These are phyloP conservation scores for Zaprionus lachaisei DNA, from an alignment of 1,140 invertebrate genomes.

Conservation along the genomic window DNA sequence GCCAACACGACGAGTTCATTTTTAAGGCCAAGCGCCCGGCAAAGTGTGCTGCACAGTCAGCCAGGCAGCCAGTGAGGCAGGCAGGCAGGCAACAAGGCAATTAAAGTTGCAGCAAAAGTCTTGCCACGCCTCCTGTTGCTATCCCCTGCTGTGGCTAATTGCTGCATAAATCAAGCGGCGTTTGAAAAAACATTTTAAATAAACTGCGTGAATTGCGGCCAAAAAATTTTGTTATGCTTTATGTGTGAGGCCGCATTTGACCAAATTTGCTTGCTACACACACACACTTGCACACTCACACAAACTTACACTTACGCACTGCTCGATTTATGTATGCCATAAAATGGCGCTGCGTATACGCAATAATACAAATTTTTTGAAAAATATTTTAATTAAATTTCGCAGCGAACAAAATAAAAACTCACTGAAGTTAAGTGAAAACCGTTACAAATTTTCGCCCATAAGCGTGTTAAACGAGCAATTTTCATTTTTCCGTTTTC, in stretches of 20 bases:
- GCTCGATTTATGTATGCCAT: conserved; percentile 43
- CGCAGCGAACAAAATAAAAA: conserved; percentile 20
- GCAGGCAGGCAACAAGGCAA: conserved; percentile 30
- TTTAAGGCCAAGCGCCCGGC: conserved; percentile 29
- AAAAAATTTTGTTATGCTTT: conserved; percentile 41
- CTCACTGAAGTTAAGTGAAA: conserved; percentile 18
- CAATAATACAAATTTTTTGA: conserved; percentile 46
- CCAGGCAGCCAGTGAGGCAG: not conserved
- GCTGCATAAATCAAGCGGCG: conserved; percentile 76
- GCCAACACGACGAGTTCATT: conserved; percentile 29
- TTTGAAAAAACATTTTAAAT: conserved; percentile 67
- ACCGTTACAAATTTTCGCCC: conserved; percentile 44
- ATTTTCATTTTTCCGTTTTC: conserved; percentile 20
- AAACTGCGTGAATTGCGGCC: conserved; percentile 47
- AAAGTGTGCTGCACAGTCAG: conserved; percentile 47
- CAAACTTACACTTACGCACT: conserved; percentile 1
- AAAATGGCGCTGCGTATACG: conserved; percentile 58
- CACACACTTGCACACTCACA: conserved; percentile 3
- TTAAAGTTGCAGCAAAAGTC: conserved; percentile 29
- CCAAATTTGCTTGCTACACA: conserved; percentile 34
- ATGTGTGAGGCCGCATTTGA: conserved; percentile 40
- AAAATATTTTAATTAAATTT: conserved; percentile 81
- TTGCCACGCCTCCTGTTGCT: conserved; percentile 14
- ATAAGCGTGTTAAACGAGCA: conserved; percentile 38
- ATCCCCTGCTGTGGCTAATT: conserved; percentile 56